A percentile compares a stretch with the other conserved stretches of the same genome.
These are phyloP conservation scores for Intellagama lesueurii DNA, from an alignment of 2,797 vertebrate genomes.

Conservation along the genomic window DNA sequence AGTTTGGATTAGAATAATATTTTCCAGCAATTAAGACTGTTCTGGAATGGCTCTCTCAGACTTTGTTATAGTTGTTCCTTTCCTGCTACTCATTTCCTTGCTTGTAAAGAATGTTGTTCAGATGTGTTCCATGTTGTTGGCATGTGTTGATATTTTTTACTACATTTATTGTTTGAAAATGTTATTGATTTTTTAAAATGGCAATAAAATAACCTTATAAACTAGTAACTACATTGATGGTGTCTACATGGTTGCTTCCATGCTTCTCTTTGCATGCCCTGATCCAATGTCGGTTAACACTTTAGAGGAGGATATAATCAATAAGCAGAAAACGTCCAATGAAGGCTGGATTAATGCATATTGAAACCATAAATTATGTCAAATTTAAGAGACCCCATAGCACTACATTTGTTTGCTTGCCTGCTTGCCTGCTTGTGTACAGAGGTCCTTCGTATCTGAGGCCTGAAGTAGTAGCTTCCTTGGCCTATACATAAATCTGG, in stretches of 20 bases:
- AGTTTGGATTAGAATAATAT: background rate
- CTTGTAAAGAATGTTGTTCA: background rate
- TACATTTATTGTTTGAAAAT: background rate
- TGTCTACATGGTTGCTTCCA: no score
- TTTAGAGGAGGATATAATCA: background rate
- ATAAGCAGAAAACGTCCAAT: background rate
- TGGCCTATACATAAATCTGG: no score
- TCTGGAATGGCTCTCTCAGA: background rate
- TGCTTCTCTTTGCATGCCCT: background rate
- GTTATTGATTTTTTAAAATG: background rate
- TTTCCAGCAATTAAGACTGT: background rate
- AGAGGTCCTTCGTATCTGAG: no score
- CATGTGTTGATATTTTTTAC: background rate
- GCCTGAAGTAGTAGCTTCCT: no score
- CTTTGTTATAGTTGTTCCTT: background rate
- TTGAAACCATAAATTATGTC: no score
- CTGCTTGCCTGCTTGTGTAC: no score
- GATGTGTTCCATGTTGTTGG: background rate
- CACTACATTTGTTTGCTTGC: no score
- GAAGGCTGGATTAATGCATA: no score
- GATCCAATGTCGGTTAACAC: background rate
- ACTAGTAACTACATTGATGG: background rate
- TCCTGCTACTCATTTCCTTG: accelerated
- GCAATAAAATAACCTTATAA: background rate
- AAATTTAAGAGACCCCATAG: no score